phyloP scores from a whole-genome alignment of 2,113 vertebrate species.

The Triplophysa rosa region DNA sequence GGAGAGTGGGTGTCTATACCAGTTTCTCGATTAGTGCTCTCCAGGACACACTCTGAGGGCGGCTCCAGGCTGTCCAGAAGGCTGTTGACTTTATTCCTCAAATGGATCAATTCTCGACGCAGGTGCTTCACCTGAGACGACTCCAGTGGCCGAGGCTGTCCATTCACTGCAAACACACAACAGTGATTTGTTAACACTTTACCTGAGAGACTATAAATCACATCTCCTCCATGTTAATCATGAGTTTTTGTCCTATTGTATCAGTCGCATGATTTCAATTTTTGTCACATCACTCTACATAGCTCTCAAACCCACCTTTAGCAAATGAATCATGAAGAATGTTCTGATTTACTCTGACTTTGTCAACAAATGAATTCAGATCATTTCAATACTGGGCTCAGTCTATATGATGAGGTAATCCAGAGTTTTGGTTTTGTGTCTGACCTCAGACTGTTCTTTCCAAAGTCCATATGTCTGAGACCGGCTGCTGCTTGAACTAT shows the following conservation, averaged over 20 bases:
- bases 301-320: not conserved
- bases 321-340: not conserved
- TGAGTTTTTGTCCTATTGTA: no score
- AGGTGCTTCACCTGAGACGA: slow-evolving; percentile 97
- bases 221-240: no score
- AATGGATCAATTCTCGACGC: slow-evolving; percentile 93
- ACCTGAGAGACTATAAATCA: not conserved
- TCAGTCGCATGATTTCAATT: not conserved
- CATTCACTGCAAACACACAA: slow-evolving; percentile 84
- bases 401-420: slow-evolving; percentile 6
- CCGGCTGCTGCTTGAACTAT: slow-evolving; percentile 2
- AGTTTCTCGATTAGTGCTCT: slow-evolving; percentile 79
- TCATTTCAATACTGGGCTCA: not conserved
- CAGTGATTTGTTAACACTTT: not conserved
- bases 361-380: not conserved
- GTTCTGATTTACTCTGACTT: not conserved
- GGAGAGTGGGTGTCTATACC: slow-evolving; percentile 67
- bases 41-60: slow-evolving; percentile 84
- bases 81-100: slow-evolving; percentile 97
- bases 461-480: slow-evolving; percentile 4
- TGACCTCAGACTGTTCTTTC: not conserved
- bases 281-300: not conserved
- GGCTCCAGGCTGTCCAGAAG: slow-evolving; percentile 94
- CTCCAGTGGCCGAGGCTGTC: slow-evolving; percentile 94
- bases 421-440: not conserved